These are phyloP conservation scores for Triplophysa rosa DNA, from an alignment of 2,113 vertebrate species.

Conservation along the genomic window DNA sequence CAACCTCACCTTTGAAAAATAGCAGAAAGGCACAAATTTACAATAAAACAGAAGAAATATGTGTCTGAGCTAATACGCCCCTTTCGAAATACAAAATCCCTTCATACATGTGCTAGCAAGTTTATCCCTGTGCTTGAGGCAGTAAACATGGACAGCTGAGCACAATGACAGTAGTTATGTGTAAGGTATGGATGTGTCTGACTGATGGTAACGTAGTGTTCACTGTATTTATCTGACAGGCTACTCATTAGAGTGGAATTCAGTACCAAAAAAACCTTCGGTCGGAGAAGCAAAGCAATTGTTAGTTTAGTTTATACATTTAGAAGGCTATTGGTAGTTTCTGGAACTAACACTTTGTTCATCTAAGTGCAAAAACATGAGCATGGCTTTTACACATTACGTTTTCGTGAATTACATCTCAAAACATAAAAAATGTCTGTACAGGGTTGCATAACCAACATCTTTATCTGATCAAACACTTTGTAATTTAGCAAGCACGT, in stretches of 20 bases:
- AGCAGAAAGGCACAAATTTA: neutral
- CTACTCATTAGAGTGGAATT: neutral
- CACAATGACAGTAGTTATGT: neutral
- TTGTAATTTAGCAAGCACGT: neutral
- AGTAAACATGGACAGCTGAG: neutral
- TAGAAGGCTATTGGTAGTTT: too few species aligned
- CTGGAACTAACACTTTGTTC: too few species aligned
- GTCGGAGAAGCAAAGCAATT: neutral
- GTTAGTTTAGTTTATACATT: neutral
- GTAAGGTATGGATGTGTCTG: neutral
- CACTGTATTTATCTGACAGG: neutral
- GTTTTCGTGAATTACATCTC: too few species aligned
- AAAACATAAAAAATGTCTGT: too few species aligned
- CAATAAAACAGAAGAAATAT: neutral
- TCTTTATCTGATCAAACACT: neutral
- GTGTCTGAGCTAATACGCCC: neutral
- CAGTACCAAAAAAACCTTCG: neutral
- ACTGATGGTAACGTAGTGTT: neutral
- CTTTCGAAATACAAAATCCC: neutral
- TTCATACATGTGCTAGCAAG: neutral
- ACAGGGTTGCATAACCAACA: neutral
- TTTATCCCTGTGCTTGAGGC: too few species aligned
- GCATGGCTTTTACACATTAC: too few species aligned
- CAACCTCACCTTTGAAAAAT: slow-evolving; percentile 82
- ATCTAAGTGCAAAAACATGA: too few species aligned